Evolutionary conservation across 2,113 vertebrate species (phyloP), one percentile per base, ranked within the genome.

Genomic region (Colaptes auratus): DNA sequence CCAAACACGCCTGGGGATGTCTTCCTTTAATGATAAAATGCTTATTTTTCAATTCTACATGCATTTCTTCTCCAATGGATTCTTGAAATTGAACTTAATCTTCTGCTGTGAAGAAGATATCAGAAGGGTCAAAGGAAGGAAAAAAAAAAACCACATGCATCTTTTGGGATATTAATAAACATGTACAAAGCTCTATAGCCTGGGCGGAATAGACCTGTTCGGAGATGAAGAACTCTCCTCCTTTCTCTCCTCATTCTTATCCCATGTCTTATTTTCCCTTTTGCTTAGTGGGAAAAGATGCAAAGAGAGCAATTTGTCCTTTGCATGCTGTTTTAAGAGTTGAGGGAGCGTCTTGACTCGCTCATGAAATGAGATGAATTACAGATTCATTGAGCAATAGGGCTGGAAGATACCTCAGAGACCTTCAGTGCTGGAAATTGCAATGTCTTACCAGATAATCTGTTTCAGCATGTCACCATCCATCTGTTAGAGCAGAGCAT

Each of bases 21-120:
- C 83, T 80, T 90, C 82, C 75, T 94, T 95, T 94, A 95, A 96
- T 88, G 86, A 93, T 27, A 81, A 96, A 96, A 95, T 84, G 50
- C 82, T 94, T 92, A 95, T 95, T 95, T 96, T 96, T 91, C 94
- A 94, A 94, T 96, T 95, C 95, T 91, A 82, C 81, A 52, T 91
- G 83, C 93, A 88, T 90, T 90, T 90, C 88, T 96, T 95, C 93
- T 84, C 88, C 92, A 94, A 70, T 92, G 96, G 94, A 70, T 95
- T 94, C 80, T 88, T 95, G 90, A 95, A 95, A 92, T 95, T 95
- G 94, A 93, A 97, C 94, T 95, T 95, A 95, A 95, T 95, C 95
- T 96, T 96, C 93, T 94, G 93, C 92, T 91, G 92, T 95, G 94
- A 96, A 90, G 92, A 95, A 96, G 88, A 86, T 94, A 94, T 86